Evolutionary conservation across 2,888 invertebrate species (phyloP), one percentile per base, ranked within the genome.

Genomic region (Augiades crinisus): DNA sequence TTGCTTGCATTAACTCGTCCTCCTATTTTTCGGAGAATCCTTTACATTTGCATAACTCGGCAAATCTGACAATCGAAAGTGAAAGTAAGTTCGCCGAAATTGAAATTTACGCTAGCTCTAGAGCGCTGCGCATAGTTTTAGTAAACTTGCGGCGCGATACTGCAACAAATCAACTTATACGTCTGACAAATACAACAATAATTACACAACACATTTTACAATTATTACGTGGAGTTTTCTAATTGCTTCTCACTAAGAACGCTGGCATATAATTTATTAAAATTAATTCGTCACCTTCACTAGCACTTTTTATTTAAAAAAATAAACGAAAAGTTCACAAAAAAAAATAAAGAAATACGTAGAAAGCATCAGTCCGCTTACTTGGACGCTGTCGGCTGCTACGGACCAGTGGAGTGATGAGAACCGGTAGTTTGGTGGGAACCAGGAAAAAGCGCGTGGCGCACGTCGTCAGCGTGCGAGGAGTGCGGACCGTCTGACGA

Each of bases 401-500:
- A n/a, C n/a, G 17, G 19, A 13, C 12, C 13, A 5, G 19, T 27
- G 44, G 19, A 21, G 22, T 40, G 14, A 6, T n/a, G 24, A 1
- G 10, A 38, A 24, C 16, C 16, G 37, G 19, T 24, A 13, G 31
- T 40, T 33, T 22, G 7, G n/a, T 31, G 14, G 46, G 40, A 47
- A 21, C 19, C 7, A 21, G 31, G 13, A 8, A 21, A 27, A n/a
- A 30, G 17, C 30, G 52, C 33, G 27, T n/a, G 37, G 24, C 53
- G 53, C 52, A 54, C 55, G 55, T 45, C 56, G 54, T 57, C 53
- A 34, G 46, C 41, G 55, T 44, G 22, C 33, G 54, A 46, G 36
- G 38, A 47, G 54, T 49, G 53, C 46, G 54, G 40, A 47, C 52
- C 53, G 51, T 56, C 58, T 56, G 60, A 57, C 63, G 65, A 59